These are phyloP conservation scores for Plutella xylostella DNA, from an alignment of 2,888 invertebrate genomes.

Conservation along the genomic window DNA sequence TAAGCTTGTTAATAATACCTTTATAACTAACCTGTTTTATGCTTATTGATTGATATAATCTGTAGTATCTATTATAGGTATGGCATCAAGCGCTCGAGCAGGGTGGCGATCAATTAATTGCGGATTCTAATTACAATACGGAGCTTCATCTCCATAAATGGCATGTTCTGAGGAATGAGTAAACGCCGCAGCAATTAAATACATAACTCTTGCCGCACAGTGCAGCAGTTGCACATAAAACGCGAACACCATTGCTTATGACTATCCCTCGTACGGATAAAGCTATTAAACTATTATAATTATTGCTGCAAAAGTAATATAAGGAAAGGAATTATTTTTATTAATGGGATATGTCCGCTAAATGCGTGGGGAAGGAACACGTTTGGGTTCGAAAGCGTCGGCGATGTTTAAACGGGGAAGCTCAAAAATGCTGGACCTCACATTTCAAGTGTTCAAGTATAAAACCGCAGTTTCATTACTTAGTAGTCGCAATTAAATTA, in stretches of 20 bases:
- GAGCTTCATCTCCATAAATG: conserved; percentile 42
- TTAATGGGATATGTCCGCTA: not conserved
- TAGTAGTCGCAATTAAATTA: conserved; percentile 46
- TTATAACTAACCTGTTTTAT: too few relatives aligned
- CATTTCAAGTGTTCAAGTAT: conserved; percentile 50
- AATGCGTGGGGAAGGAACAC: not conserved
- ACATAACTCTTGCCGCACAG: conserved; percentile 29
- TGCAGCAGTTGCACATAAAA: conserved; percentile 16
- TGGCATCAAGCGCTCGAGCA: not conserved
- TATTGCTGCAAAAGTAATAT: conserved; percentile 28
- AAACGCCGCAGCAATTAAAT: conserved; percentile 30
- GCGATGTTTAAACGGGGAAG: conserved; percentile 34
- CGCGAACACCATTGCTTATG: not conserved
- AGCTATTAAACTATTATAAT: conserved; percentile 37
- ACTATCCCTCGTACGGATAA: conserved; percentile 25
- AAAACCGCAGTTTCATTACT: conserved; percentile 53
- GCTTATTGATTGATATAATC: too few relatives aligned
- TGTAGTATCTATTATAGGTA: not conserved
- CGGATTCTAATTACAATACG: conserved; percentile 20
- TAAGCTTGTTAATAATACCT: too few relatives aligned
- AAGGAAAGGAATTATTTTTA: conserved; percentile 15
- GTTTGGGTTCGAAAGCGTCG: not conserved
- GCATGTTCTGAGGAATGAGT: conserved; percentile 33
- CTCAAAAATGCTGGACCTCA: conserved; percentile 36
- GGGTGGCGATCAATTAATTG: conserved; percentile 6